Base-by-base conservation (phyloP, 2,888 invertebrate genomes). In the Cheilosia urbana region DNA sequence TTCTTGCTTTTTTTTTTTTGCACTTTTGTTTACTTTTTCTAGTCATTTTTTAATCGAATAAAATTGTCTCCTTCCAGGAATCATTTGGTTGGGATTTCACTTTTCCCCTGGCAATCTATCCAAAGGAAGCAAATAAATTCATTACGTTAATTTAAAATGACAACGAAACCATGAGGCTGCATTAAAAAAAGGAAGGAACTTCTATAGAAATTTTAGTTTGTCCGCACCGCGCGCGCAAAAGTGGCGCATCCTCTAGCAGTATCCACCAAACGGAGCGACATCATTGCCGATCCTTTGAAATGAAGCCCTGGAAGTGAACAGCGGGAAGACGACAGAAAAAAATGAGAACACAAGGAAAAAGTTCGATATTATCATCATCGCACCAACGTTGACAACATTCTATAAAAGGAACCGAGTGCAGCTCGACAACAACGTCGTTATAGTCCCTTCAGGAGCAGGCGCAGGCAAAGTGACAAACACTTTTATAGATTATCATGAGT, bases 91-190 rank as follows among this genome's bases (percentile, higher is more conserved):
- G 40, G 66, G 51, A 73, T 42, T 37, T 71, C 73, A 6, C 47
- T 19, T 37, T 42, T 45, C 65, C 55, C 51, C 65, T 62, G 58
- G 21, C 73, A 73, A 51, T 51, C 21, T 51, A 13, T 49, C 65
- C 11, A 27, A 68, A 49, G 75, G 80, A 84, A 65, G 69, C 75
- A 58, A 84, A 75, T 84, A 81, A 85, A 81, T 81, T 77, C 81
- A 85, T 85, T 85, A 81, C 71, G 76, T 71, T 81, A 81, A 81
- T 81, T 81, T 84, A 65, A 84, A 80, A 75, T 80, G 75, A 80
- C 80, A 58, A 75, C 58, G 65, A 68, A 73, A 69, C 68, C 79
- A 68, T 65, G 69, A 69, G 58, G 63, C 68, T 75, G 63, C 63
- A 79, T 47, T 69, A 21, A 34, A 11, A 62, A 47, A 17, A 51